Conservation (phyloP, 2,888 invertebrate genomes). For the Chironomus tentans region DNA sequence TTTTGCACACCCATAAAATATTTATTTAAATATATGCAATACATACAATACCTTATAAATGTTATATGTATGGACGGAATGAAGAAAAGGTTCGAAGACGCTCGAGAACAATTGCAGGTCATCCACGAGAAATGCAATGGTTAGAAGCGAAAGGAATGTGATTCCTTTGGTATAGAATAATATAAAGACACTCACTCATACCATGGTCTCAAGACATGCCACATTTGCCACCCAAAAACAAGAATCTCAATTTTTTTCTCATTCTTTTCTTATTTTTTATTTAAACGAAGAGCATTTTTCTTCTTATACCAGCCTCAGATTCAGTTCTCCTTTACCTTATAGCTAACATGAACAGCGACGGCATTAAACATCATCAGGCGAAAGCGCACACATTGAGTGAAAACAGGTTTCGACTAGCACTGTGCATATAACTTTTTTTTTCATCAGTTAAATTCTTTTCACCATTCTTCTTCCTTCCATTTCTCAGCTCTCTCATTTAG, state of each 20-base stretch:
- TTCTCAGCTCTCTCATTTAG: no score
- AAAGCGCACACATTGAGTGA: neutral
- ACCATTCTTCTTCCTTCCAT: slow-evolving; percentile 7
- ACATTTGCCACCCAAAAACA: slow-evolving; percentile 7
- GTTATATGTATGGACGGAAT: no score
- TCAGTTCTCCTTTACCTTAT: neutral
- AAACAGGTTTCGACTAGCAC: slow-evolving; percentile 13
- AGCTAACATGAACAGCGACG: neutral
- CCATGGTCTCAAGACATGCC: neutral
- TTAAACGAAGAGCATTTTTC: neutral
- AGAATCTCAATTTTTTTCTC: neutral
- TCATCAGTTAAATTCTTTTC: slow-evolving; percentile 15
- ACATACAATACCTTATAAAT: neutral
- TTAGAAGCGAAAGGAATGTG: neutral
- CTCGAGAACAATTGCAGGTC: no score
- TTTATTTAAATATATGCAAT: slow-evolving; percentile 1
- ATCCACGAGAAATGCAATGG: no score
- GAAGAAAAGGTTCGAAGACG: no score
- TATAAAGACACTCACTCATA: neutral
- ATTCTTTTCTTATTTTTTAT: neutral
- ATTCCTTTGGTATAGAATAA: neutral
- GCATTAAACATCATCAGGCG: neutral
- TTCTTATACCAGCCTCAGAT: neutral
- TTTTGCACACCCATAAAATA: slow-evolving; percentile 6
- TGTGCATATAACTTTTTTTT: neutral